Percentiles rank a stretch among this genome's conserved stretches.
Conservation (phyloP, 2,113 vertebrate species). For the Poeciliopsis retropinna region DNA sequence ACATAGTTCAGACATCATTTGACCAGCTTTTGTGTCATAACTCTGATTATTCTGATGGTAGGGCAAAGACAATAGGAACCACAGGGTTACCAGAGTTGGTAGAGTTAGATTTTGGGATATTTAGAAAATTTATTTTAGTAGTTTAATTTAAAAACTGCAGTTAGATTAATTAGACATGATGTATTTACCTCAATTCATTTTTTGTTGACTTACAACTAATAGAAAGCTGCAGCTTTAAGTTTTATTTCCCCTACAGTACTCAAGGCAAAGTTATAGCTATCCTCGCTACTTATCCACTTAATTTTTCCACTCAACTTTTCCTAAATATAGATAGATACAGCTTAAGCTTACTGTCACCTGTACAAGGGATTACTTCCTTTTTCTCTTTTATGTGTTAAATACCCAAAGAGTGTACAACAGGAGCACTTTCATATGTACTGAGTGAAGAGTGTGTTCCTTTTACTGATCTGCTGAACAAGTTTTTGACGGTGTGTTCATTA, state of each 20-base stretch:
- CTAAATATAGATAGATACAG: not conserved
- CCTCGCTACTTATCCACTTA: not conserved
- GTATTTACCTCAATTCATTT: too few relatives aligned
- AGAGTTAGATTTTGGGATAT: too few relatives aligned
- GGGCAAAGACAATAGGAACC: not conserved
- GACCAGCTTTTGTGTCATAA: not conserved
- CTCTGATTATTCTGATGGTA: not conserved
- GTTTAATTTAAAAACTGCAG: too few relatives aligned
- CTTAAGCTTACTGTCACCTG: not conserved
- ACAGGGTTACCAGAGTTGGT: not conserved
- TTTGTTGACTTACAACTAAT: too few relatives aligned
- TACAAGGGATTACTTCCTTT: not conserved
- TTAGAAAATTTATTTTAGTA: not conserved
- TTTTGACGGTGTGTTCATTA: constrained; percentile 1
- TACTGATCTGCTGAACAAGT: constrained; percentile 22
- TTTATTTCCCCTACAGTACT: not conserved
- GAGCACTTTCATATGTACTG: constrained; percentile 28
- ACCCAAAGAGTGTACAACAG: not conserved
- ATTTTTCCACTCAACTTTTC: too few relatives aligned
- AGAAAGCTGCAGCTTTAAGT: not conserved
- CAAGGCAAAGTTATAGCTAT: not conserved
- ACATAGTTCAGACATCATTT: not conserved
- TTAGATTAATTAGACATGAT: too few relatives aligned
- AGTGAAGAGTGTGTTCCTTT: constrained; percentile 33
- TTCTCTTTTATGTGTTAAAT: not conserved